These are phyloP conservation scores for Albula goreensis DNA, from an alignment of 2,113 vertebrate species.

Conservation along the genomic window DNA sequence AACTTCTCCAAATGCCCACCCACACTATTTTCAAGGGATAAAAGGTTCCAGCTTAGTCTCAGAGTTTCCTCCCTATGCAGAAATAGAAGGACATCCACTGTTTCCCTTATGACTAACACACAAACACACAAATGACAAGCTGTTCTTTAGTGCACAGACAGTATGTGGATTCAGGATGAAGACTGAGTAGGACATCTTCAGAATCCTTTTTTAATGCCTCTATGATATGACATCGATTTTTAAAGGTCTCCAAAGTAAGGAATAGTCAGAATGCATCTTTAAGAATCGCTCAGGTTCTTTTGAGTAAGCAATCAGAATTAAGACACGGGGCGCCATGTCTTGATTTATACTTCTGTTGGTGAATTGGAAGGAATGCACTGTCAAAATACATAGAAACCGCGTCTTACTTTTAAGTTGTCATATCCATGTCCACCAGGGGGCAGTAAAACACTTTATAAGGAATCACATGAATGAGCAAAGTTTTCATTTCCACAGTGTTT, in stretches of 20 bases:
- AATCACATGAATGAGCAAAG: not conserved
- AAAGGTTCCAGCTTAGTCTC: not conserved
- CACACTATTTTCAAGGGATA: not conserved
- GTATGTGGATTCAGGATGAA: not conserved
- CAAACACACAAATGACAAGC: not conserved
- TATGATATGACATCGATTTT: too few species aligned
- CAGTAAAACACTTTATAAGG: conserved; percentile 48
- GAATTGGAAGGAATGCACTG: not conserved
- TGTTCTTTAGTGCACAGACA: too few species aligned
- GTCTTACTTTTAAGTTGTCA: conserved; percentile 7
- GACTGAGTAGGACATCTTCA: not conserved
- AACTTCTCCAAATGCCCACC: not conserved
- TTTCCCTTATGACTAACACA: not conserved
- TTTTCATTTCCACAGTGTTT: not conserved
- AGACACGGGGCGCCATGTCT: not conserved
- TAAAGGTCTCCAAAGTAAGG: too few species aligned
- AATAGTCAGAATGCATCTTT: too few species aligned
- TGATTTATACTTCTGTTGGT: not conserved
- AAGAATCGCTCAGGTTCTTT: too few species aligned
- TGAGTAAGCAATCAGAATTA: too few species aligned
- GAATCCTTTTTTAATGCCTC: not conserved
- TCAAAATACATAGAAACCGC: too few species aligned
- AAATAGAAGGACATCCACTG: not conserved
- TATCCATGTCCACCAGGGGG: conserved; percentile 55
- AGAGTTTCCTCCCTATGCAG: not conserved